Conservation (phyloP, 2,113 vertebrate species). For the Corvus moneduloides region DNA sequence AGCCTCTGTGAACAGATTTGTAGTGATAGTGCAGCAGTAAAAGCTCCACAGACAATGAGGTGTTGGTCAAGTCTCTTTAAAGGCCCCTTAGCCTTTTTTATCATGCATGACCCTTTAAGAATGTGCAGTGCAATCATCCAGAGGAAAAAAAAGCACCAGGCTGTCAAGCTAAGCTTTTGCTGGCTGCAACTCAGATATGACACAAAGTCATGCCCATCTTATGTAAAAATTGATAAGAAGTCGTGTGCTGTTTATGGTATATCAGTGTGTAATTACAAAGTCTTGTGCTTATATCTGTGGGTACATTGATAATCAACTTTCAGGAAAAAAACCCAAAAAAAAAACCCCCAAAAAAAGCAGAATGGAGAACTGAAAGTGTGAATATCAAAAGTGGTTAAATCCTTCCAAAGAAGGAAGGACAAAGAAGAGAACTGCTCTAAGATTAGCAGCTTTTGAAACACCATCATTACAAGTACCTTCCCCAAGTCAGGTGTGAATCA, state of each 20-base stretch:
- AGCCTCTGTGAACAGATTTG: background rate
- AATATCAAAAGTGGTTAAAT: background rate
- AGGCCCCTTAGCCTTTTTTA: background rate
- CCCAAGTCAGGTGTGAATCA: background rate
- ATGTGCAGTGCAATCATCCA: slow-evolving; percentile 32
- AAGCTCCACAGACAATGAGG: background rate
- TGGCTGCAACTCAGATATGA: slow-evolving; percentile 32
- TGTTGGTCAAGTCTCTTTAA: background rate
- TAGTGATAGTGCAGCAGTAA: background rate
- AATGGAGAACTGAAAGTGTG: background rate
- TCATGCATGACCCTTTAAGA: slow-evolving; percentile 30
- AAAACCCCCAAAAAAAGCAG: background rate
- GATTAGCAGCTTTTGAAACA: background rate
- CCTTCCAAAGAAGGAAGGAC: background rate
- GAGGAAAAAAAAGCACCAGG: background rate
- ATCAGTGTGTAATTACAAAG: background rate
- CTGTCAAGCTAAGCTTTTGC: slow-evolving; percentile 3
- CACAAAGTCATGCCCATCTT: slow-evolving; percentile 33
- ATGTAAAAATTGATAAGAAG: slow-evolving; percentile 20
- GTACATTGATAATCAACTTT: background rate
- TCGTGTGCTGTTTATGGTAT: background rate
- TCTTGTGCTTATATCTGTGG: background rate
- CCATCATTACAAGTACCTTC: background rate
- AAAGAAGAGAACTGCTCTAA: background rate
- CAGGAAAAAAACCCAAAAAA: background rate